Evolutionary conservation across 2,888 invertebrate species (phyloP), one percentile per base, ranked within the genome.

Genomic region (Pheosia gnoma): DNA sequence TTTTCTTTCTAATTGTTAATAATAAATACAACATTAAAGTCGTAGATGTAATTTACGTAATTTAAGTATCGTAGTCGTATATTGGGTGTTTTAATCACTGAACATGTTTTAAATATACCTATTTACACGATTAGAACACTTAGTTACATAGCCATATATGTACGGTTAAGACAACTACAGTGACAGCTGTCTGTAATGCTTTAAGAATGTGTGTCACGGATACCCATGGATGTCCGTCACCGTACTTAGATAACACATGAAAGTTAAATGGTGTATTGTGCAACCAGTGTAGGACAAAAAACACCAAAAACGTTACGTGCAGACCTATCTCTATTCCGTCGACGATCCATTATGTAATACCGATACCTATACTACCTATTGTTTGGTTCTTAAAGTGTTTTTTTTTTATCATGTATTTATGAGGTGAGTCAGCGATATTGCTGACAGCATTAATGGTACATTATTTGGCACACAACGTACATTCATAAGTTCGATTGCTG

Each of bases 221-320:
- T 53, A 58, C 75, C 77, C 77, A 78, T 81, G 75, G 79, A 75
- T 82, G 81, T 80, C 78, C 78, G 80, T 79, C 82, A 81, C 84
- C 80, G 81, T 78, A 83, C 85, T 89, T 89, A 88, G 88, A 88
- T 89, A 89, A 89, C 85, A 74, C 80, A 85, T 68, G 86, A 87
- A 90, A 90, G 89, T 85, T 79, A 84, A 72, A 85, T 86, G 83
- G 78, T 65, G n/a, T 81, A 79, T 90, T 90, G 80, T 78, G 84
- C 79, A 89, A 89, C 70, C 56, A 59, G 72, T 66, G 69, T n/a
- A n/a, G 71, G 68, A 65, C 63, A 70, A 76, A 68, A 68, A 75
- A 82, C 78, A 81, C 82, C 78, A 82, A 82, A 85, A 83, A 76
- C 75, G 77, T 81, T 84, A 81, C 79, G 81, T 82, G 76, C 67